Base-by-base conservation (phyloP, 2,797 vertebrate species). In the Sebastes hubbsi region DNA sequence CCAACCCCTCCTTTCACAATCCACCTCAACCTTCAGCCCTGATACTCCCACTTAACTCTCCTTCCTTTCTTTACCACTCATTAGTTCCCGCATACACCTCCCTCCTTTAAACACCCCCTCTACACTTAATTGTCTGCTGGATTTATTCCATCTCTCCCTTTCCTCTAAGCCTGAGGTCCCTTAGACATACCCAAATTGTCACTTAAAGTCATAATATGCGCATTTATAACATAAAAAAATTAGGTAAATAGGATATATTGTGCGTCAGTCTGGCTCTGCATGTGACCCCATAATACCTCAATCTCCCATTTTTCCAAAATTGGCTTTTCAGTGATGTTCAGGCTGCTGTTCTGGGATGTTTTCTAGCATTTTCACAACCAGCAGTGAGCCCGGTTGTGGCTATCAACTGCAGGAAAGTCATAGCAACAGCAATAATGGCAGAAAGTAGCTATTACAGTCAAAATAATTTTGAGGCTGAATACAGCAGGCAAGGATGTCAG, bases 1-100 rank as follows among this genome's bases (percentile, higher is more conserved):
- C 77, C 82, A 84, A 86, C 73, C 78, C 79, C 75, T 46, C 80
- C 77, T 81, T 80, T 85, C 91, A 90, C 89, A 86, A 83, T 72
- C 81, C 92, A 86, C 90, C 83, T 79, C 82, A 63, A 83, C 78
- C 89, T 76, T 69, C 83, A 74, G 78, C 72, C 79, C 77, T 84
- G 36, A 74, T 16, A 20, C 78, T 55, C 72, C 76, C 82, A 74
- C 87, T 81, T 16, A 83, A 67, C 89, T 85, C 2, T 80, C 77
- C 82, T 74, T 87, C 75, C 84, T 85, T 49, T 77, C 80, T 84
- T 42, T 77, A 67, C 81, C 79, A 85, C 72, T 81, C 84, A 87
- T 81, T 80, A 82, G 78, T 25, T 64, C 56, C 70, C 75, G 42
- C 83, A 81, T 81, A 49, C n/a, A 70, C 74, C 76, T 63, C 71